Base-by-base conservation (phyloP, 2,797 vertebrate genomes). In the Malacoraja senta region DNA sequence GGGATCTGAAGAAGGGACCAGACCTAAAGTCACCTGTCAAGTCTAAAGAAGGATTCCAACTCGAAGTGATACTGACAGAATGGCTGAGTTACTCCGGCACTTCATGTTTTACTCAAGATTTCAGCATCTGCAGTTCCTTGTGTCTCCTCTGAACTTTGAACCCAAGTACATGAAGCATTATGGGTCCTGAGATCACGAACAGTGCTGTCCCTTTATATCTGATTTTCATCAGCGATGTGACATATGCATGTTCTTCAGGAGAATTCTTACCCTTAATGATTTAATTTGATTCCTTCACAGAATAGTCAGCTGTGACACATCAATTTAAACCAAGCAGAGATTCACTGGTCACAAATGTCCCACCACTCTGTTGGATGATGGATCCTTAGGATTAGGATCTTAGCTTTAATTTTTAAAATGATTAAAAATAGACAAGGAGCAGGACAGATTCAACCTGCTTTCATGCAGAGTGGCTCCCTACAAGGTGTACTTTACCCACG, bases 361-460 rank as follows among this genome's bases (percentile, higher is more conserved):
- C 81, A 26, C 63, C 29, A 3, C 83, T 86, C 58, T 63, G 83
- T 29, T 61, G 83, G 29, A 29, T 86, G 26, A 61, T 58, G 63
- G 58, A n/a, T 61, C 17, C 83, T 86, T 63, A 53, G n/a, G 63
- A 86, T 38, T 38, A 38, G 38, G 38, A 86, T 86, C 83, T 84
- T 61, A n/a, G 29, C 13, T n/a, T 19, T 86, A 86, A 86, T 63
- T 63, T 13, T n/a, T 19, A 65, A 58, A 65, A 86, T 63, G 29
- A 63, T 63, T 86, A 63, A 86, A 84, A 86, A 63, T 86, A 86
- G 83, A 61, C 63, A 65, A 86, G 58, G n/a, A 32, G 63, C 26
- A 32, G 29, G 13, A n/a, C 29, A 61, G 7, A 63, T 86, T 65
- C 61, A 86, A n/a, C 58, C 83, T 32, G 61, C 83, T 61, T 61